Evolutionary conservation across 2,797 vertebrate species (phyloP).

Genomic region (Phaenicophaeus curvirostris): DNA sequence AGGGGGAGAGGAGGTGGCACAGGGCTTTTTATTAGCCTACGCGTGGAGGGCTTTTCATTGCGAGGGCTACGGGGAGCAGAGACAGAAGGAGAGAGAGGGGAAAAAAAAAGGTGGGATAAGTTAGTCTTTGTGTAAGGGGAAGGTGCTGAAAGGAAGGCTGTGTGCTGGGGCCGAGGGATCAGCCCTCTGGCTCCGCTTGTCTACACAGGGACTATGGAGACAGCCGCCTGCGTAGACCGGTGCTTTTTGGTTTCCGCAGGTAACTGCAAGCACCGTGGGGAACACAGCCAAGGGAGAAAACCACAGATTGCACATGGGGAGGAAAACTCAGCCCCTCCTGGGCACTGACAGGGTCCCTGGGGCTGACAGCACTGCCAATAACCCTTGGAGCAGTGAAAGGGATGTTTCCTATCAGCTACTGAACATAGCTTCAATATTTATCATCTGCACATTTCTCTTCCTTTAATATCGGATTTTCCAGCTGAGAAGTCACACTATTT

Average conservation of each 20-base stretch:
- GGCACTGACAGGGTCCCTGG: neutral
- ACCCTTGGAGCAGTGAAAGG: neutral
- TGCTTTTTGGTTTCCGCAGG: conserved; percentile 76
- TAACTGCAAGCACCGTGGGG: conserved; percentile 64
- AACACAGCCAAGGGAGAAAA: conserved; percentile 44
- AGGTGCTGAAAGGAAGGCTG: conserved; percentile 90
- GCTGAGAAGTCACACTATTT: neutral
- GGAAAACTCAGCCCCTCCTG: neutral
- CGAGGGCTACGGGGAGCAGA: conserved; percentile 75
- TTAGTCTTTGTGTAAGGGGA: conserved; percentile 89
- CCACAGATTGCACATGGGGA: conserved; percentile 4
- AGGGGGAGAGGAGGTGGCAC: conserved; percentile 65
- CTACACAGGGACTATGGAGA: conserved; percentile 79
- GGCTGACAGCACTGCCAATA: neutral
- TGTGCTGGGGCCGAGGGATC: conserved; percentile 84
- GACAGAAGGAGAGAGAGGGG: conserved; percentile 44
- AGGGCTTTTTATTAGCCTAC: conserved; percentile 82
- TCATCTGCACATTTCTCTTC: neutral
- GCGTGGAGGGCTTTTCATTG: conserved; percentile 83
- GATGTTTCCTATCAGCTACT: neutral
- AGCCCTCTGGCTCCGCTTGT: conserved; percentile 84
- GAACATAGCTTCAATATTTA: neutral
- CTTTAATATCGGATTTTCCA: neutral
- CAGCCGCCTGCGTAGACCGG: conserved; percentile 60
- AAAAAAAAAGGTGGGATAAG: conserved; percentile 83